phyloP scores from a whole-genome alignment of 2,888 invertebrate species.

The Leptura quadrifasciata region DNA sequence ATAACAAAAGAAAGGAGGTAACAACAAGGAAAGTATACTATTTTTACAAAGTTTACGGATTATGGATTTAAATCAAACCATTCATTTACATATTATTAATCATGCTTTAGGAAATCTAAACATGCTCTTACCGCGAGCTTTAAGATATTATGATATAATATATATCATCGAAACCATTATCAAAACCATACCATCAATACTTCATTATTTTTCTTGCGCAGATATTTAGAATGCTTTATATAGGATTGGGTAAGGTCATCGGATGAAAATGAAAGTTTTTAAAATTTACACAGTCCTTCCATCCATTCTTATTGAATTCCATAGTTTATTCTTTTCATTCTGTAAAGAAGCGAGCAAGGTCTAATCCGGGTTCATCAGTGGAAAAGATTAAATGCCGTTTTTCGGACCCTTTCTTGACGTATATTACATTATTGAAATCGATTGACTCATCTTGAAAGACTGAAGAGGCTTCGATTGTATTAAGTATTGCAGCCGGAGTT shows the following conservation, averaged over 20 bases:
- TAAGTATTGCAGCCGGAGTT: neutral
- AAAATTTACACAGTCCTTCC: neutral
- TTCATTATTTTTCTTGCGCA: too few relatives aligned
- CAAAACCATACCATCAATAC: too few relatives aligned
- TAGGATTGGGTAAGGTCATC: neutral
- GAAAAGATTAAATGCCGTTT: slow-evolving; percentile 10
- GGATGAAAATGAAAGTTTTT: neutral
- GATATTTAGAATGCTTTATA: too few relatives aligned
- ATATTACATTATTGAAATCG: neutral
- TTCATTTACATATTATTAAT: too few relatives aligned
- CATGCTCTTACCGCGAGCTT: too few relatives aligned
- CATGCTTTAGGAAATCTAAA: too few relatives aligned
- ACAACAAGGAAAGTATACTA: too few relatives aligned
- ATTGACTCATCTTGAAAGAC: neutral
- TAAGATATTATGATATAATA: too few relatives aligned
- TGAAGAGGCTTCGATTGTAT: neutral
- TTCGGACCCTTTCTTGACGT: neutral
- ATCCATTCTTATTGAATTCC: neutral
- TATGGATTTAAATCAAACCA: too few relatives aligned
- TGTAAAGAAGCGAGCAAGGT: neutral
- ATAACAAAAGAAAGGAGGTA: too few relatives aligned
- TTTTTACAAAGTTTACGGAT: too few relatives aligned
- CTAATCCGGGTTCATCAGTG: neutral
- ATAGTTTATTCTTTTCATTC: neutral
- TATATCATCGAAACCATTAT: too few relatives aligned